A percentile compares a stretch with the other conserved stretches of the same genome.
Evolutionary conservation across 2,797 vertebrate genomes (phyloP).

Genomic region (Botia almorhae): DNA sequence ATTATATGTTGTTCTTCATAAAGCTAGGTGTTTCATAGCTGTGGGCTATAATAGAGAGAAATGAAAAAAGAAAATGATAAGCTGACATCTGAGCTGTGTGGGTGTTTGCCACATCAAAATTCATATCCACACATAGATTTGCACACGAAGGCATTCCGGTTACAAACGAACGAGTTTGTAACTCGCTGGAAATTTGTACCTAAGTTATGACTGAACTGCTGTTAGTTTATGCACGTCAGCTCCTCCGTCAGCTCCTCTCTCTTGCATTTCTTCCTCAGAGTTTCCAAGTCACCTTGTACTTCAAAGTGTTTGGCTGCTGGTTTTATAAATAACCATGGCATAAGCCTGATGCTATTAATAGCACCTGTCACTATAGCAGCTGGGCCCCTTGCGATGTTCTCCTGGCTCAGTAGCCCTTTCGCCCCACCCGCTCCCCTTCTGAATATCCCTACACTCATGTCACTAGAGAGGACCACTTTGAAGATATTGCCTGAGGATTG

Average conservation of each 20-base stretch:
- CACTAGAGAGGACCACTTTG: constrained; percentile 10
- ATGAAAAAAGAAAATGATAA: not conserved
- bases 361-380: constrained; percentile 58
- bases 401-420: constrained; percentile 23
- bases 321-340: constrained; percentile 64
- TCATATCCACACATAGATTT: not conserved
- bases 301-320: constrained; percentile 49
- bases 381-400: constrained; percentile 43
- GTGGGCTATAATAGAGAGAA: not conserved
- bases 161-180: not conserved
- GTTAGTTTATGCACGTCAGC: not conserved
- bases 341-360: constrained; percentile 65
- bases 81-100: not conserved
- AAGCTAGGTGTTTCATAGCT: not conserved
- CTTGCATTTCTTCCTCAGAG: constrained; percentile 8
- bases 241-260: not conserved
- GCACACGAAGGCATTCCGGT: not conserved
- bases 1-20: constrained; percentile 4
- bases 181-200: not conserved
- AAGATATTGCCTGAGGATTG: constrained; percentile 21
- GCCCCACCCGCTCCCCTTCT: not conserved
- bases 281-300: constrained; percentile 60
- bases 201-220: not conserved
- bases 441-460: constrained; percentile 32
- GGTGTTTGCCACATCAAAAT: not conserved